Evolutionary conservation across 2,797 vertebrate genomes (phyloP), one percentile per base, ranked within the genome.

Genomic region (Clarias platycephalus): DNA sequence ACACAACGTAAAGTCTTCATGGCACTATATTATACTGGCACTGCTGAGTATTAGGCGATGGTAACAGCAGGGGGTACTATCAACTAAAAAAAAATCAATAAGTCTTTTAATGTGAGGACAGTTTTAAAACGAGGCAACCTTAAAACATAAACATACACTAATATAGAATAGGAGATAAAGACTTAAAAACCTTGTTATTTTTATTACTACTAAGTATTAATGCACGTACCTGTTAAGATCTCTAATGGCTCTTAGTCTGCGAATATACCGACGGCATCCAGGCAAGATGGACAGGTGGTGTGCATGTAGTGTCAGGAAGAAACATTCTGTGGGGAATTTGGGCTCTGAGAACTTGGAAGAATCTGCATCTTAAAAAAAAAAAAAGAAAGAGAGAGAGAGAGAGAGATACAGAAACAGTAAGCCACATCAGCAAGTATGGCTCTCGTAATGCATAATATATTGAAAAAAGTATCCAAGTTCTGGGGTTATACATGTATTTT

Each of bases 221-320:
- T 64, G 10, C 31, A n/a, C 34, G 6, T 91, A 98, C 98, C 97
- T 96, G 93, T 99, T 99, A 53, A 99, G 96, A 78, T 99, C 98
- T 15, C 98, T 93, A 91, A 99, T 99, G 90, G 98, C 98, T 10
- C 98, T 93, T 84, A 99, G 95, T 24, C 98, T 94, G 18, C 98
- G 97, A 71, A 97, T 99, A 87, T 99, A 99, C n/a, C 98, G 98
- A 0, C 98, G 96, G 91, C 98, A 99, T 85, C 97, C 95, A 0
- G 98, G 98, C 87, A 99, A 93, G 90, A 99, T 96, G 55, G 98
- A 99, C 90, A 99, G 95, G 90, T 99, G 98, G 90, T 99, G 98
- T 63, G 97, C 93, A 3, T 99, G 98, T 90, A 99, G 94, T 0
- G 98, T 99, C 79, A 99, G 93, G 91, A 99, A 99, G 94, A 99